Evolutionary conservation across 2,888 invertebrate genomes (phyloP), one percentile per base, ranked within the genome.

Genomic region (Pseudeuparius sepicola): DNA sequence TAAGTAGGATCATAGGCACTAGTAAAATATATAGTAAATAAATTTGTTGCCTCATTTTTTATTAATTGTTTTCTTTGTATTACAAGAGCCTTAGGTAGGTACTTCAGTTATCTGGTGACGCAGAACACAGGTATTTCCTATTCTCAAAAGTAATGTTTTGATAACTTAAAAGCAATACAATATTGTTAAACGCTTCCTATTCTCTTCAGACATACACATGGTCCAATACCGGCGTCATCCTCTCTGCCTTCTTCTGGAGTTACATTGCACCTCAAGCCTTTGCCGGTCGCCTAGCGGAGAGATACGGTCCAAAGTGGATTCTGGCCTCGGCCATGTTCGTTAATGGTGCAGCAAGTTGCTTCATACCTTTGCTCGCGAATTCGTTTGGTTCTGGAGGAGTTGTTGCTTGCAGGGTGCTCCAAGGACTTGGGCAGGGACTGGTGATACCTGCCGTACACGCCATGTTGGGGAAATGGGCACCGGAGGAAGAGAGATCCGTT

Each of bases 171-270:
- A n/a, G n/a, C n/a, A n/a, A n/a, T n/a, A n/a, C n/a, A n/a, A n/a
- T n/a, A n/a, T n/a, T n/a, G n/a, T n/a, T n/a, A n/a, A n/a, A n/a
- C n/a, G n/a, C n/a, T n/a, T n/a, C n/a, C n/a, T n/a, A n/a, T n/a
- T n/a, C n/a, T n/a, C n/a, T n/a, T n/a, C n/a, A n/a, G n/a, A n/a
- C n/a, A n/a, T n/a, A n/a, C n/a, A n/a, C n/a, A n/a, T n/a, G n/a
- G n/a, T n/a, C n/a, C n/a, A n/a, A n/a, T n/a, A n/a, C n/a, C n/a
- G n/a, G n/a, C 9, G 51, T 75, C 34, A 68, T 84, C 18, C 60
- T 82, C 4, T 81, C 81, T 4, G 78, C 84, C 1, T 85, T 84
- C 59, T 83, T 84, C 58, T 80, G 81, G 80, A 84, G 85, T 2
- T 85, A 86, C 54, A 68, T 81, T 2, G 45, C 78, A 4, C 73